phyloP scores from a whole-genome alignment of 2,888 invertebrate genomes.

The Luperina nickerlii region DNA sequence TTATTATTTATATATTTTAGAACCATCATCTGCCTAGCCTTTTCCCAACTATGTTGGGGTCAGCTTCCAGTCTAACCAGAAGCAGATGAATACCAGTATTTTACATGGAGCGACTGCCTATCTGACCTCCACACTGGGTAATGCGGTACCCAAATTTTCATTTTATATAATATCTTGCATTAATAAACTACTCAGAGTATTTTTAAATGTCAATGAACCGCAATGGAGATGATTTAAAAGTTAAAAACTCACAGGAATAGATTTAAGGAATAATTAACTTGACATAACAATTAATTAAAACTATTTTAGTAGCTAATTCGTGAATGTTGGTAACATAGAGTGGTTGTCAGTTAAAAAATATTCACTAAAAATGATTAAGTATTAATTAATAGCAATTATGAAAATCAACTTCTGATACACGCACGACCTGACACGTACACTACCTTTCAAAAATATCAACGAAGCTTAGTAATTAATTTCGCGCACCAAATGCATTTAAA shows the following conservation, averaged over 20 bases:
- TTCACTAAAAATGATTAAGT: conserved; percentile 22
- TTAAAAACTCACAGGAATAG: background rate
- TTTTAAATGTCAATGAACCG: background rate
- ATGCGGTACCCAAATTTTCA: background rate
- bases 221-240: conserved; percentile 1
- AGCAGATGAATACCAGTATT: no score
- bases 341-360: conserved; percentile 11
- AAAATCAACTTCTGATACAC: conserved; percentile 43
- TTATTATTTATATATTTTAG: background rate
- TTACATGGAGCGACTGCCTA: no score
- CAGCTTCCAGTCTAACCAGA: no score
- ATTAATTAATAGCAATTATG: conserved; percentile 31
- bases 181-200: background rate
- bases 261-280: background rate
- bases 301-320: conserved; percentile 47
- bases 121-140: no score
- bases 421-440: conserved; percentile 51
- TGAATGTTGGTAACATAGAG: conserved; percentile 1
- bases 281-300: conserved; percentile 35
- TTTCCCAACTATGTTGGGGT: no score
- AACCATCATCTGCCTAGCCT: no score
- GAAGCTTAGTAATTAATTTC: conserved; percentile 67
- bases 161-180: background rate
- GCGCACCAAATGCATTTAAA: conserved; percentile 58
- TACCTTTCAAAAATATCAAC: conserved; percentile 66